These are phyloP conservation scores for Gymnothorax reevesii DNA, from an alignment of 2,797 vertebrate genomes.

Conservation along the genomic window DNA sequence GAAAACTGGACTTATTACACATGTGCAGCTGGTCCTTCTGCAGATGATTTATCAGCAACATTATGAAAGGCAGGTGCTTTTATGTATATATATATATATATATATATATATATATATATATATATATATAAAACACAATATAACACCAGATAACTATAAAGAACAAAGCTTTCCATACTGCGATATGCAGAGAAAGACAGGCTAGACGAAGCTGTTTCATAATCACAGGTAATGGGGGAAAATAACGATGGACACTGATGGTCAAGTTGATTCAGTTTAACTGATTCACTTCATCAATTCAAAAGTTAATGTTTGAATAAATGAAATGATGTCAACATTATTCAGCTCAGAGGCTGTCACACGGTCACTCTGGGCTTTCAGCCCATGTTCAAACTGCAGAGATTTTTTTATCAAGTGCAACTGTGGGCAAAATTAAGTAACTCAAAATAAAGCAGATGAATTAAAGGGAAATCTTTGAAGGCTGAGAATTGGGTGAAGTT, in stretches of 20 bases:
- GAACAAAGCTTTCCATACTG: too few relatives aligned
- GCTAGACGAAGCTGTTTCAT: not conserved
- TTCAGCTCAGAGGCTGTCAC: not conserved
- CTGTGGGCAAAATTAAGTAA: not conserved
- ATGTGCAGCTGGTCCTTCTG: constrained; percentile 47
- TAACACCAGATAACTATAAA: too few relatives aligned
- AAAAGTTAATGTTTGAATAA: not conserved
- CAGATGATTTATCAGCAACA: constrained; percentile 64
- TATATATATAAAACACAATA: too few relatives aligned
- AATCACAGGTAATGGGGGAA: not conserved
- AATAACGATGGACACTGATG: not conserved
- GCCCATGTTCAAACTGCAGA: not conserved
- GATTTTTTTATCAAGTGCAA: not conserved
- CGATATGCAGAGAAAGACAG: too few relatives aligned
- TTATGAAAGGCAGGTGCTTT: constrained; percentile 61
- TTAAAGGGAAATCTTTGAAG: not conserved
- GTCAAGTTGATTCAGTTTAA: not conserved
- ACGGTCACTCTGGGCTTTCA: not conserved
- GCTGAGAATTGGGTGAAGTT: not conserved
- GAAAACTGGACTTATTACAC: not conserved
- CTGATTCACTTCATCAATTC: not conserved
- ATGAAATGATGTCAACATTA: not conserved
- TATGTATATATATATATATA: too few relatives aligned
- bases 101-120: too few relatives aligned
- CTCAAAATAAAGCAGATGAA: not conserved